Evolutionary conservation across 2,888 invertebrate species (phyloP).

Genomic region (Campopleginae sp.): DNA sequence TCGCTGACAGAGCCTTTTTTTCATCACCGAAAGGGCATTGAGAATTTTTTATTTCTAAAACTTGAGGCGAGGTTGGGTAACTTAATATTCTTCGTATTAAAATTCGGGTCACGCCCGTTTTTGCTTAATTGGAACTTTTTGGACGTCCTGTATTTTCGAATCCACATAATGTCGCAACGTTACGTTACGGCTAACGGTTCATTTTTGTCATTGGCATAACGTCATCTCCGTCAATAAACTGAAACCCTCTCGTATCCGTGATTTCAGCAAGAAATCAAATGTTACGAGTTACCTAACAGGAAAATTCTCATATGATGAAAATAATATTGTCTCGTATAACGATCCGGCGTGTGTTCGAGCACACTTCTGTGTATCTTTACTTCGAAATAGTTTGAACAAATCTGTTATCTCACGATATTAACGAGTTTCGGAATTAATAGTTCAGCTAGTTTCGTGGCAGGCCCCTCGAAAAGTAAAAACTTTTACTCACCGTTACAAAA

Average conservation of each 20-base stretch:
- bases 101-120: no score
- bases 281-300: conserved; percentile 27
- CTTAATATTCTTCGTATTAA: not conserved
- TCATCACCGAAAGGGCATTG: no score
- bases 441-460: not conserved
- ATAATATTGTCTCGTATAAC: not conserved
- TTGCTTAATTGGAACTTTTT: not conserved
- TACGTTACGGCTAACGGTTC: conserved; percentile 68
- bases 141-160: not conserved
- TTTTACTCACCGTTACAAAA: conserved; percentile 13
- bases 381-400: not conserved
- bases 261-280: conserved; percentile 16
- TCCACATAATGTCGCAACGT: conserved; percentile 69
- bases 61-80: no score
- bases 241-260: not conserved
- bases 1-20: no score
- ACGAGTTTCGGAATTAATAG: not conserved
- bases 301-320: not conserved
- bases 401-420: conserved; percentile 6
- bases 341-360: not conserved
- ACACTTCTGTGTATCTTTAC: not conserved
- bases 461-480: not conserved
- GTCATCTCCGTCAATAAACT: conserved; percentile 30
- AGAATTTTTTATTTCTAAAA: no score
- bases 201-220: conserved; percentile 34